Percentiles rank a stretch among this genome's conserved stretches.
phyloP scores from a whole-genome alignment of 2,797 vertebrate species.

The Propithecus deckenii region DNA sequence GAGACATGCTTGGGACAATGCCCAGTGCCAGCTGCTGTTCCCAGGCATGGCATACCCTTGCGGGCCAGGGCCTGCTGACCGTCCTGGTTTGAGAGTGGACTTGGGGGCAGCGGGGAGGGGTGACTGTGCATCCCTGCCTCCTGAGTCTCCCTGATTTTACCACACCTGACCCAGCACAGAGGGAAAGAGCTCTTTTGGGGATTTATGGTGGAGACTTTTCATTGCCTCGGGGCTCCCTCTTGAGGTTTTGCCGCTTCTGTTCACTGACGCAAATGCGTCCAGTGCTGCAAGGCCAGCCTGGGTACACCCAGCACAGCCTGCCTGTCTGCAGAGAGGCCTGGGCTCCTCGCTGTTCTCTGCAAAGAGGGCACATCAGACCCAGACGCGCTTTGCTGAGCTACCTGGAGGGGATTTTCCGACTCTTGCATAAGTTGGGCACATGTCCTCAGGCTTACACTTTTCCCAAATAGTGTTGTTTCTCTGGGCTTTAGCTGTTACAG shows the following conservation, averaged over 20 bases:
- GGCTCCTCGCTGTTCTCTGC: rapidly evolving
- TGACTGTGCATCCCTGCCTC: neutral
- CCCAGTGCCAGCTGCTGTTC: neutral
- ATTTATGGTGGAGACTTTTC: too few species aligned
- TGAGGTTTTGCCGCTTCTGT: neutral
- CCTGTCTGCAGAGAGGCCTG: neutral
- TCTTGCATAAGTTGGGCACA: neutral
- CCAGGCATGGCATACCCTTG: rapidly evolving
- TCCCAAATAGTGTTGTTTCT: neutral
- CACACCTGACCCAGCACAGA: neutral
- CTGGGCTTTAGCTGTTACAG: rapidly evolving
- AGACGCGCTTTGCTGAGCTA: neutral
- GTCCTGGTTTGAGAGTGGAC: neutral
- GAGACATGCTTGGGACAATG: too few species aligned
- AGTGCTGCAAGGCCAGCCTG: neutral
- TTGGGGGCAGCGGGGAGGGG: too few species aligned
- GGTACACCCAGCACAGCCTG: neutral
- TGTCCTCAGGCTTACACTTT: rapidly evolving
- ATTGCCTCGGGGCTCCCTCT: neutral
- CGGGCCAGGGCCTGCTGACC: neutral
- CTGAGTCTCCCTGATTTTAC: neutral
- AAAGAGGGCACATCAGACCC: neutral
- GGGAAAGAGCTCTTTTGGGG: neutral
- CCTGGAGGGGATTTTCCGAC: neutral
- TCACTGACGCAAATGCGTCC: neutral